phyloP scores from a whole-genome alignment of 2,888 invertebrate species.

The Erannis defoliaria region DNA sequence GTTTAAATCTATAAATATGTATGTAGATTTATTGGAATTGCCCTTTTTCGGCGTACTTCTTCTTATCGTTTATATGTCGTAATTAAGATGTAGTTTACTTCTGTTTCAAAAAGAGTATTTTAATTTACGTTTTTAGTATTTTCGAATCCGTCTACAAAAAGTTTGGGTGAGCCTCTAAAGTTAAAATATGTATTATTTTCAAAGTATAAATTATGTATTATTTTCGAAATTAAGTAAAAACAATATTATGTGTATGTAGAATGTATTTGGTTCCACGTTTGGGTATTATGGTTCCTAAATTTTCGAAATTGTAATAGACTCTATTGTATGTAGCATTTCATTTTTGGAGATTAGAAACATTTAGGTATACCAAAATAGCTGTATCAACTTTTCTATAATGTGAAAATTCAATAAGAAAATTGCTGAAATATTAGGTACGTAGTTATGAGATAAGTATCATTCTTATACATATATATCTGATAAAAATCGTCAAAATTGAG shows the following conservation, averaged over 20 bases:
- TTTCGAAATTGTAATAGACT: slow-evolving; percentile 87
- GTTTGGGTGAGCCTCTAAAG: slow-evolving; percentile 79
- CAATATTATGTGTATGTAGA: slow-evolving; percentile 75
- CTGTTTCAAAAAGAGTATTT: slow-evolving; percentile 72
- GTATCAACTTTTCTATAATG: slow-evolving; percentile 85
- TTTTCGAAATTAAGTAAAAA: slow-evolving; percentile 84
- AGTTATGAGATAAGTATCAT: slow-evolving; percentile 80
- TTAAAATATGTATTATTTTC: slow-evolving; percentile 81
- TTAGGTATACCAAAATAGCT: slow-evolving; percentile 85
- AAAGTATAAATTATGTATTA: slow-evolving; percentile 81
- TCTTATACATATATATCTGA: slow-evolving; percentile 69
- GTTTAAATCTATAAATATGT: slow-evolving; percentile 79
- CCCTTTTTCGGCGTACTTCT: slow-evolving; percentile 75
- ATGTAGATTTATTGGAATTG: slow-evolving; percentile 78
- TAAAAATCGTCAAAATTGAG: slow-evolving; percentile 75
- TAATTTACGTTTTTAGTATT: slow-evolving; percentile 77
- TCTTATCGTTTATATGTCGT: slow-evolving; percentile 73
- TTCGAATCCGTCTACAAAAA: slow-evolving; percentile 84
- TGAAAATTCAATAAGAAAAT: slow-evolving; percentile 78
- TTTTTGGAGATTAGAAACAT: slow-evolving; percentile 83
- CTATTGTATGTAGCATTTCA: slow-evolving; percentile 84
- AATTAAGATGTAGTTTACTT: slow-evolving; percentile 80
- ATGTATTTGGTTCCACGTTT: slow-evolving; percentile 83
- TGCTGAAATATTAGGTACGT: slow-evolving; percentile 75
- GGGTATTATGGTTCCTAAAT: slow-evolving; percentile 87